phyloP scores from a whole-genome alignment of 1,140 invertebrate genomes.

The Ceratitis capitata region DNA sequence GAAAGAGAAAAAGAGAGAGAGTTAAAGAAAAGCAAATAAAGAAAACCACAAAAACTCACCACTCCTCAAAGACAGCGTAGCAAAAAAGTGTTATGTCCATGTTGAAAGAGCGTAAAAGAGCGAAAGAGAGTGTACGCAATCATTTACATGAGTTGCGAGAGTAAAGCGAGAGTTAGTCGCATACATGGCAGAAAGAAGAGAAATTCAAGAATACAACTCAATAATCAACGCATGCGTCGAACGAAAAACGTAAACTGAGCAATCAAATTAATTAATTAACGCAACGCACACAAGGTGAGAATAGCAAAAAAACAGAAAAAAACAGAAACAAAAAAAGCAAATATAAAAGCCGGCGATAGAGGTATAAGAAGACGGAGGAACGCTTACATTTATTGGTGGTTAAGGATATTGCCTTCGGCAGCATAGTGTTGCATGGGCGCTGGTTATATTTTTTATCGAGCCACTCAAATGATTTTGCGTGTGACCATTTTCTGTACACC shows the following conservation, averaged over 20 bases:
- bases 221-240: neutral
- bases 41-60: neutral
- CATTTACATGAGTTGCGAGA: neutral
- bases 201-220: neutral
- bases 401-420: too few relatives aligned
- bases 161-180: neutral
- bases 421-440: neutral
- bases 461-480: too few relatives aligned
- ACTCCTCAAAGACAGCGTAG: too few relatives aligned
- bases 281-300: slow-evolving; percentile 7
- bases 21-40: neutral
- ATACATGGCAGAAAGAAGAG: neutral
- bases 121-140: neutral
- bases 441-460: too few relatives aligned
- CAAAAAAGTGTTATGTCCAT: neutral
- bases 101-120: neutral
- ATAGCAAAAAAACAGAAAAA: neutral
- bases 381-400: neutral
- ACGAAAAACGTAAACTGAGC: neutral
- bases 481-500: too few relatives aligned
- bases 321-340: neutral
- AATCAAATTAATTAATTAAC: slow-evolving; percentile 33
- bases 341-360: neutral
- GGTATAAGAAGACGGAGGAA: neutral
- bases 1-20: neutral